A percentile compares a stretch with the other conserved stretches of the same genome.
These are phyloP conservation scores for Caenorhabditis sp. DNA, from an alignment of 2,888 invertebrate genomes.

Conservation along the genomic window DNA sequence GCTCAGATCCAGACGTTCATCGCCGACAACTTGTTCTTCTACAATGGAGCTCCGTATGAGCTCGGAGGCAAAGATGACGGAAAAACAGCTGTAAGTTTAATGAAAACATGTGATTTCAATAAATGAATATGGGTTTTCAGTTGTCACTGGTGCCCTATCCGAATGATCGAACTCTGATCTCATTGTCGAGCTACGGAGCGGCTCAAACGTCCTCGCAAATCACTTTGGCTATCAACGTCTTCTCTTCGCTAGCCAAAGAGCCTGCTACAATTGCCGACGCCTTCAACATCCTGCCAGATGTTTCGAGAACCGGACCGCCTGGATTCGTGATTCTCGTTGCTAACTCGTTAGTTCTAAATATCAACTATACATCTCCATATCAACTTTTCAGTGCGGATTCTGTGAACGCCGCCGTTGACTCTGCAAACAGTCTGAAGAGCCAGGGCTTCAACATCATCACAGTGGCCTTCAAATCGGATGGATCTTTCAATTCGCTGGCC, in stretches of 20 bases:
- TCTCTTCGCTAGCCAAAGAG: background rate
- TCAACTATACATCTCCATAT: background rate
- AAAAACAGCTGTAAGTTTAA: conserved; percentile 8
- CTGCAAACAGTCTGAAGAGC: conserved; percentile 8
- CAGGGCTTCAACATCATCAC: conserved; percentile 38
- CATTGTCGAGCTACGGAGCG: conserved; percentile 34
- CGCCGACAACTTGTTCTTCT: conserved; percentile 20
- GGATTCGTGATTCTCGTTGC: conserved; percentile 41
- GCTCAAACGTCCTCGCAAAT: background rate
- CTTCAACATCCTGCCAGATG: conserved; percentile 12
- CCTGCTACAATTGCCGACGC: conserved; percentile 3
- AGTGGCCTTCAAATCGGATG: conserved; percentile 22
- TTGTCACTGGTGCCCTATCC: conserved; percentile 43
- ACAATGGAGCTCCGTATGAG: conserved; percentile 16
- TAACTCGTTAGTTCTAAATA: conserved; percentile 6
- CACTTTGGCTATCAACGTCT: background rate
- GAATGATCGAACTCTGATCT: background rate
- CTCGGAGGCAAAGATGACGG: background rate
- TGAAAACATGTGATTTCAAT: no score
- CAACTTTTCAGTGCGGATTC: background rate
- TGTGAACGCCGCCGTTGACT: conserved; percentile 8
- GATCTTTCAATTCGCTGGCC: background rate
- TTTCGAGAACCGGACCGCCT: conserved; percentile 6
- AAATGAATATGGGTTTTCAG: no score
- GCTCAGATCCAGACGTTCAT: conserved; percentile 26